A percentile compares a stretch with the other conserved stretches of the same genome.
Conservation (phyloP, 92 coral and sea anemone species). For the Micromussa lordhowensis region DNA sequence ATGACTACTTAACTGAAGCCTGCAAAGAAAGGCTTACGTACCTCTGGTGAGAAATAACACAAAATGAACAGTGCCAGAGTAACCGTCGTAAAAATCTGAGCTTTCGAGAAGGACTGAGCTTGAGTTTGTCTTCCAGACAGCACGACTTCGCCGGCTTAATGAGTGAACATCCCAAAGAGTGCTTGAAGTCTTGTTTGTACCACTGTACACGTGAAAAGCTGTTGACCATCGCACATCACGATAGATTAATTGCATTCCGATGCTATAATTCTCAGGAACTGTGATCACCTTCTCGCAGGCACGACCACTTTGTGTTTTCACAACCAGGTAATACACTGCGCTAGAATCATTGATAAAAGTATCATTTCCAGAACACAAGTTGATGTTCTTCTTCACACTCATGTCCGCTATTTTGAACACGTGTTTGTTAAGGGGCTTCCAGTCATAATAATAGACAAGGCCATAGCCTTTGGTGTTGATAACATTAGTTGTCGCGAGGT, state of each 20-base stretch:
- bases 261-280: constrained; percentile 7
- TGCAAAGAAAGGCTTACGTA: background rate
- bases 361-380: constrained; percentile 21
- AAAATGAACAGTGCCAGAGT: background rate
- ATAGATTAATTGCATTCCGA: constrained; percentile 44
- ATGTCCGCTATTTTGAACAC: constrained; percentile 20
- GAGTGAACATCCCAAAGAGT: constrained; percentile 20
- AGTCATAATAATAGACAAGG: background rate
- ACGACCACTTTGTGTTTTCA: background rate
- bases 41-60: constrained; percentile 25
- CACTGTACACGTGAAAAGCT: constrained; percentile 5
- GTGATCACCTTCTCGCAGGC: constrained; percentile 22
- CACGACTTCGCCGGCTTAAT: constrained; percentile 13
- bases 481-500: background rate
- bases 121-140: constrained; percentile 17
- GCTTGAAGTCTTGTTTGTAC: background rate
- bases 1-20: too few species aligned
- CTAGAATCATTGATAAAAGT: constrained; percentile 14
- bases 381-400: background rate
- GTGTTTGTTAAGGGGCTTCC: constrained; percentile 8
- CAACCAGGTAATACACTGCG: constrained; percentile 20
- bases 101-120: constrained; percentile 23
- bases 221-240: background rate
- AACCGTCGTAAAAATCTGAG: too few species aligned
- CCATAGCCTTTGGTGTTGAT: constrained; percentile 40